Conservation (phyloP, 2,113 vertebrate genomes). For the Candoia aspera region DNA sequence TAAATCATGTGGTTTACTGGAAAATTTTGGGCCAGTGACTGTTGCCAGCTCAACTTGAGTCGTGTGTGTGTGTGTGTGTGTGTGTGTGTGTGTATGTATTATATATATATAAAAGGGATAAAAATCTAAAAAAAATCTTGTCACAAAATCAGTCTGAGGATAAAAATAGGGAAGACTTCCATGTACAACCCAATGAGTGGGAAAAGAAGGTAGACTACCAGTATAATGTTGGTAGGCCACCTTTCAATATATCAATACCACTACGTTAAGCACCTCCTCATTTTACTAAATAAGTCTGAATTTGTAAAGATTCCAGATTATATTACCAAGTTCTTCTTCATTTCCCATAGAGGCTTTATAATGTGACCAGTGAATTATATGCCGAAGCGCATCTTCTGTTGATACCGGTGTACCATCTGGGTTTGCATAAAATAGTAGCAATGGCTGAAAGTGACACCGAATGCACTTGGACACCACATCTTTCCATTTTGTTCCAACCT, state of each 20-base stretch:
- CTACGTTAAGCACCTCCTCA: background rate
- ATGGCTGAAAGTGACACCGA: constrained; percentile 93
- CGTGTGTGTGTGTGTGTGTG: too few relatives aligned
- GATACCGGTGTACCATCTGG: constrained; percentile 89
- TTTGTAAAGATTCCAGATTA: background rate
- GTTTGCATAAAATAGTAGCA: constrained; percentile 94
- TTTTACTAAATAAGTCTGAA: background rate
- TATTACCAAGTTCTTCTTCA: constrained; percentile 81
- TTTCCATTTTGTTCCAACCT: constrained; percentile 95
- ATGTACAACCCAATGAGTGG: background rate
- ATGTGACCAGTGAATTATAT: constrained; percentile 77
- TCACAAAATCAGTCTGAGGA: background rate
- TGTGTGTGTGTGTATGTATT: too few relatives aligned
- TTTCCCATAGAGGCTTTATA: constrained; percentile 72
- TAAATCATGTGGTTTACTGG: background rate
- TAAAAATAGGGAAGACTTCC: background rate
- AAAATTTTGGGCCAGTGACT: background rate
- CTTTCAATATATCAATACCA: background rate
- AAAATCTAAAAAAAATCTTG: background rate
- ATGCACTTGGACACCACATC: constrained; percentile 93
- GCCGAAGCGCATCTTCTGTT: constrained; percentile 81
- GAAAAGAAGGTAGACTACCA: background rate
- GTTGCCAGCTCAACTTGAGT: background rate
- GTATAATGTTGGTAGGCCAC: background rate
- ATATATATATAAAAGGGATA: too few relatives aligned